Percentiles rank a stretch among this genome's conserved stretches.
Evolutionary conservation across 2,797 vertebrate genomes (phyloP).

Genomic region (Myripristis murdjan): DNA sequence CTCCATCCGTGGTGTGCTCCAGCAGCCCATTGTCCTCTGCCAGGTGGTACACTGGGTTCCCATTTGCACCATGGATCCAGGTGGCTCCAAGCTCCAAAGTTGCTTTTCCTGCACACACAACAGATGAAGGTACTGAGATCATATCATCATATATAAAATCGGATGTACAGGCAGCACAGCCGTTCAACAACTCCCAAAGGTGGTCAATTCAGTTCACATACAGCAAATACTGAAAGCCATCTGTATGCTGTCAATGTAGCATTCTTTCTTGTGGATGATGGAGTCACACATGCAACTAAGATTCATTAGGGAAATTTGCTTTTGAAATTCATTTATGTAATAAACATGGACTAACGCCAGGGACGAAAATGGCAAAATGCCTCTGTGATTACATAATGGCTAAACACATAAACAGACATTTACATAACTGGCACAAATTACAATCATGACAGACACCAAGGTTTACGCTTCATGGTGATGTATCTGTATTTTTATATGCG

Average conservation of each 20-base stretch:
- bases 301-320: not conserved
- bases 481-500: not conserved
- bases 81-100: constrained; percentile 99
- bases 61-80: constrained; percentile 98
- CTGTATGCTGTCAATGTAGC: constrained; percentile 17
- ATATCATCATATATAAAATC: too few relatives aligned
- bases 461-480: not conserved
- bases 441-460: constrained; percentile 1
- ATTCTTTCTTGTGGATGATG: constrained; percentile 17
- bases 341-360: not conserved
- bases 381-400: constrained; percentile 15
- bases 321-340: constrained; percentile 17
- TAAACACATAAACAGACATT: constrained; percentile 27
- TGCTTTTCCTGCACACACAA: constrained; percentile 86
- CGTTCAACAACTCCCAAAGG: constrained; percentile 8
- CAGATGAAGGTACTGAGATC: not conserved
- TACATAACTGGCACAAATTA: constrained; percentile 33
- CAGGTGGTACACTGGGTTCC: constrained; percentile 99
- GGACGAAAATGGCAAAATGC: constrained; percentile 1
- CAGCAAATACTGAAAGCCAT: constrained; percentile 12
- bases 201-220: constrained; percentile 30
- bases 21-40: constrained; percentile 97
- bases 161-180: too few relatives aligned
- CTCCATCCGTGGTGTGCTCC: constrained; percentile 94
- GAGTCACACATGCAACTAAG: not conserved